Percentiles rank a stretch among this genome's conserved stretches.
phyloP scores from a whole-genome alignment of 1,140 invertebrate genomes.

The Euura saliciscinereae region DNA sequence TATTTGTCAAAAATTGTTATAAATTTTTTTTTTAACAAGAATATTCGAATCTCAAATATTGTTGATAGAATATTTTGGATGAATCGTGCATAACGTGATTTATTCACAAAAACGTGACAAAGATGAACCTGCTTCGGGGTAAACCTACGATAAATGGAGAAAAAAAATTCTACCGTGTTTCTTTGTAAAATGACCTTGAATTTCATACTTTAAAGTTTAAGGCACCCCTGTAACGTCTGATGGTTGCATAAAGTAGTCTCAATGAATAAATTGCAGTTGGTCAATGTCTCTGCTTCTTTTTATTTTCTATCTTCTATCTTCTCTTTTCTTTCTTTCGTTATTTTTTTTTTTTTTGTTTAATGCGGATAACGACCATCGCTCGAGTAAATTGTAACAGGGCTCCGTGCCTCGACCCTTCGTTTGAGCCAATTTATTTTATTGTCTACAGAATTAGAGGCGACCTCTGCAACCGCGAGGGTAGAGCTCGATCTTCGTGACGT shows the following conservation, averaged over 20 bases:
- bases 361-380: neutral
- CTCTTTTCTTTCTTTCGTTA: constrained; percentile 4
- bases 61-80: no score
- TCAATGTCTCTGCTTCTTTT: constrained; percentile 22
- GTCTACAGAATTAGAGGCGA: constrained; percentile 4
- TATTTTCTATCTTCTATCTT: constrained; percentile 10
- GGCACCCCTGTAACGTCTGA: neutral
- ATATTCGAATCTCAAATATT: no score
- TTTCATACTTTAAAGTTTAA: no score
- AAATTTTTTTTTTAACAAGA: no score
- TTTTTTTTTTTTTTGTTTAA: neutral
- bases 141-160: no score
- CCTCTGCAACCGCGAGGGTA: neutral
- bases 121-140: no score
- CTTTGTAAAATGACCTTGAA: no score
- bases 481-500: no score
- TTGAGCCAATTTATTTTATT: constrained; percentile 5
- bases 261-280: constrained; percentile 46
- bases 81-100: no score
- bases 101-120: no score
- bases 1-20: no score
- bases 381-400: neutral
- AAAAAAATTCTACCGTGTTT: no score
- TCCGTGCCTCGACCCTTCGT: neutral
- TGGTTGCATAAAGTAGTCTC: constrained; percentile 39